Evolutionary conservation across 2,888 invertebrate genomes (phyloP).

Genomic region (Dexiosoma caninum): DNA sequence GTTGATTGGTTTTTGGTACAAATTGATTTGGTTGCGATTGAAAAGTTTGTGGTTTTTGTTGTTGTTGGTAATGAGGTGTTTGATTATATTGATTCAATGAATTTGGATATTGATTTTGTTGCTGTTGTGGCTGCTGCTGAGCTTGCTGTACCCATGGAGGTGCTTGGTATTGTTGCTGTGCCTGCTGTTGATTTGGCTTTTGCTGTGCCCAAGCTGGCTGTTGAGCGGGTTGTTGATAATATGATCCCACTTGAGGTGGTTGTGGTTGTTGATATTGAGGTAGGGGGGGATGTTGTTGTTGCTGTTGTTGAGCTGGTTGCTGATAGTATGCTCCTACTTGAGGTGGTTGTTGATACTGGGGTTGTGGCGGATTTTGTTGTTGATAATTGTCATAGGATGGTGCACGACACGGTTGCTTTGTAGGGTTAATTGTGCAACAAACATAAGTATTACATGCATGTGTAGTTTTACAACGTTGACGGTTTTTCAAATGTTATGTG

Average conservation of each 20-base stretch:
- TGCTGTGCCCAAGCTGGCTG: constrained; percentile 64
- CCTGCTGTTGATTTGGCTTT: constrained; percentile 34
- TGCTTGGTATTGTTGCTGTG: constrained; percentile 49
- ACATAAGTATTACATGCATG: constrained; percentile 37
- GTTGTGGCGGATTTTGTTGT: constrained; percentile 34
- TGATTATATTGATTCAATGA: constrained; percentile 63
- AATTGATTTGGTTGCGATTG: constrained; percentile 68
- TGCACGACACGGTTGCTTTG: constrained; percentile 71
- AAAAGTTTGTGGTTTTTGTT: constrained; percentile 61
- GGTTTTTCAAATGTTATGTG: constrained; percentile 1
- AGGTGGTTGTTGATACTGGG: no score
- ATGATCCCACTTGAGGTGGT: constrained; percentile 62
- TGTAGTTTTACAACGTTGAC: constrained; percentile 16
- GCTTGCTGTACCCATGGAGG: constrained; percentile 64
- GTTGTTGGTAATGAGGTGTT: constrained; percentile 64
- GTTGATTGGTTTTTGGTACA: constrained; percentile 73
- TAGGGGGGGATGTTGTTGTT: constrained; percentile 53
- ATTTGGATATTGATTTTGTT: constrained; percentile 66
- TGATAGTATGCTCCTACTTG: no score
- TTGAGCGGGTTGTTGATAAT: constrained; percentile 59
- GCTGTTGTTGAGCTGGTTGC: constrained; percentile 45
- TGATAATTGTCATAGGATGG: constrained; percentile 65
- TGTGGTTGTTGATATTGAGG: constrained; percentile 57
- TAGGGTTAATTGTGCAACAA: constrained; percentile 42
- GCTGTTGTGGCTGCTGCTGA: constrained; percentile 38